Evolutionary conservation across 2,797 vertebrate genomes (phyloP).

Genomic region (Sebastolobus alascanus): DNA sequence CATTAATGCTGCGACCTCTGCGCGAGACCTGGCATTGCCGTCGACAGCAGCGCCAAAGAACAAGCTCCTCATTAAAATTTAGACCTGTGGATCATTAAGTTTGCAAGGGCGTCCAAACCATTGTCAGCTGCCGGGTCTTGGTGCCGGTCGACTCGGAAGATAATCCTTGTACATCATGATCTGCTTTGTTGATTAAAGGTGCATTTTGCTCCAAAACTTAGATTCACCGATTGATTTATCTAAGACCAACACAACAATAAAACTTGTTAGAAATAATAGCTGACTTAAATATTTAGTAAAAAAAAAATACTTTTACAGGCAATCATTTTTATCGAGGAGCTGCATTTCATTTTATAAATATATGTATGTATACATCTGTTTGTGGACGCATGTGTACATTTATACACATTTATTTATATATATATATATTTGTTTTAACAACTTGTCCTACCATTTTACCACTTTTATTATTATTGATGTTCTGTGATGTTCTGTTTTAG

Average conservation of each 20-base stretch:
- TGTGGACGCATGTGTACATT: too few relatives aligned
- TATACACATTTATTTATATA: too few relatives aligned
- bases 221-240: not conserved
- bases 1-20: conserved; percentile 69
- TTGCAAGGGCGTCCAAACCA: conserved; percentile 67
- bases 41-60: conserved; percentile 63
- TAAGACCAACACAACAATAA: not conserved
- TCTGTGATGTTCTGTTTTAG: too few relatives aligned
- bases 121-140: conserved; percentile 49
- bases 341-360: not conserved
- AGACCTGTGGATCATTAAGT: conserved; percentile 76
- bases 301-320: not conserved
- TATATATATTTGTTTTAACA: too few relatives aligned
- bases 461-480: too few relatives aligned
- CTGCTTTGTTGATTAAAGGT: conserved; percentile 21
- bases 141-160: conserved; percentile 34
- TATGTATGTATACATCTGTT: too few relatives aligned
- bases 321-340: not conserved
- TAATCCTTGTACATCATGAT: not conserved
- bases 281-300: not conserved
- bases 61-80: conserved; percentile 78
- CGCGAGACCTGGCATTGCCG: conserved; percentile 56
- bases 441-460: too few relatives aligned
- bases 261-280: not conserved
- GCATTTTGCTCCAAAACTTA: not conserved